Percentiles rank a stretch among this genome's conserved stretches.
phyloP scores from a whole-genome alignment of 1,140 invertebrate genomes.

The Drosophila erecta region DNA sequence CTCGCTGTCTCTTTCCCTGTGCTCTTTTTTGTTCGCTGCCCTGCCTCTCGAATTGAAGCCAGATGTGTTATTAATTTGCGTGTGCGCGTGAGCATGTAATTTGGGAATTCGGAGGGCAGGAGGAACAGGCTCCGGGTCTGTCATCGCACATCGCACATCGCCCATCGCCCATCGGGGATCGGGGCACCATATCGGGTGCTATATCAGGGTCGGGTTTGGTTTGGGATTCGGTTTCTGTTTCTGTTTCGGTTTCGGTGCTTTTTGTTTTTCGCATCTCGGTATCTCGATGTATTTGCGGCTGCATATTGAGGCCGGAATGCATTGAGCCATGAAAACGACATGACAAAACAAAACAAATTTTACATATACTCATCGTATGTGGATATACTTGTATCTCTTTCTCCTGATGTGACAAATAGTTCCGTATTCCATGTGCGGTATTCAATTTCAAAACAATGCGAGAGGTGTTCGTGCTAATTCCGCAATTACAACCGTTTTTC shows the following conservation, averaged over 20 bases:
- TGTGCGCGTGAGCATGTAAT: slow-evolving; percentile 84
- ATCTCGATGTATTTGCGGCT: slow-evolving; percentile 46
- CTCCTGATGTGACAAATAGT: slow-evolving; percentile 67
- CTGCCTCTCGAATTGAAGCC: slow-evolving; percentile 53
- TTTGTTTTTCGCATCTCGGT: slow-evolving; percentile 28
- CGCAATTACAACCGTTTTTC: slow-evolving; percentile 57
- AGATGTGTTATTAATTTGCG: slow-evolving; percentile 84
- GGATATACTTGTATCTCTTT: slow-evolving; percentile 2
- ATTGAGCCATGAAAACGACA: slow-evolving; percentile 81
- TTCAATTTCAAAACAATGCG: slow-evolving; percentile 67
- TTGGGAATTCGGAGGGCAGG: slow-evolving; percentile 44
- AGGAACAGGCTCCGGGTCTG: slow-evolving; percentile 3
- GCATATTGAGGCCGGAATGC: slow-evolving; percentile 46
- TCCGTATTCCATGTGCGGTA: slow-evolving; percentile 9
- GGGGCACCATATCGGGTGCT: slow-evolving; percentile 5
- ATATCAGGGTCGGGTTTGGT: slow-evolving; percentile 15
- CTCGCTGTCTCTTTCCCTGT: not conserved
- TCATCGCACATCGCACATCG: not conserved
- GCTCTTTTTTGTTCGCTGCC: not conserved
- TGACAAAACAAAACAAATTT: slow-evolving; percentile 84
- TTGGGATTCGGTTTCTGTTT: slow-evolving; percentile 10
- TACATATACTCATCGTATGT: slow-evolving; percentile 54
- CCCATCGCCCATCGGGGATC: not conserved
- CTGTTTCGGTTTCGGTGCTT: slow-evolving; percentile 1
- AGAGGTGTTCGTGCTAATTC: slow-evolving; percentile 70